A percentile compares a stretch with the other conserved stretches of the same genome.
These are phyloP conservation scores for Drosophila vallismaia DNA, from an alignment of 2,888 invertebrate genomes.

Conservation along the genomic window DNA sequence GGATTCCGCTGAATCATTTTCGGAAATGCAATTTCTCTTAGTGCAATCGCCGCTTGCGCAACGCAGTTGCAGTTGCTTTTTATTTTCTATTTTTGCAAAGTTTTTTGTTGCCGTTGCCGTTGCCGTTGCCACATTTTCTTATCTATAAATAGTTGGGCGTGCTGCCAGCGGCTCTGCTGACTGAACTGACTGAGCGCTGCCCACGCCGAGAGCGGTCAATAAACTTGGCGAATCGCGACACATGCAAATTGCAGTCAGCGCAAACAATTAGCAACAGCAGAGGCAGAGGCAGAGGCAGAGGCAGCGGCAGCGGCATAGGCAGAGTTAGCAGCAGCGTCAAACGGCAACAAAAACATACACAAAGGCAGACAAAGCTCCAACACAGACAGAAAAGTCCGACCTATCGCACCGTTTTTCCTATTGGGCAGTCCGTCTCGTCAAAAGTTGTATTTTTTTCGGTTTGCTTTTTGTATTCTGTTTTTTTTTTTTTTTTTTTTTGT, in stretches of 20 bases:
- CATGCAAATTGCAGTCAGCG: constrained; percentile 74
- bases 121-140: constrained; percentile 76
- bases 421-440: constrained; percentile 63
- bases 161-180: constrained; percentile 37
- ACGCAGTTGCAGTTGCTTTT: constrained; percentile 4
- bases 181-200: constrained; percentile 39
- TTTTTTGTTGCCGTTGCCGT: constrained; percentile 9
- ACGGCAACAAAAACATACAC: constrained; percentile 24
- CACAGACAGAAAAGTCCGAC: constrained; percentile 59
- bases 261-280: constrained; percentile 69
- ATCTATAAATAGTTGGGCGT: constrained; percentile 74
- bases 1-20: constrained; percentile 13
- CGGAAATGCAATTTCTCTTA: constrained; percentile 26
- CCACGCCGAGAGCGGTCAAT: constrained; percentile 74
- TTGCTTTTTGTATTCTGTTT: constrained; percentile 19
- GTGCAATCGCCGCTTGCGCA: constrained; percentile 40
- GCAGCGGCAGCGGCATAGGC: constrained; percentile 21
- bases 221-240: constrained; percentile 71
- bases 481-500: constrained; percentile 26
- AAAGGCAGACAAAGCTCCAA: not conserved
- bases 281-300: constrained; percentile 20
- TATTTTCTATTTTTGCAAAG: not conserved
- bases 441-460: constrained; percentile 34
- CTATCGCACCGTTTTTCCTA: constrained; percentile 78
- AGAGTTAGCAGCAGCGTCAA: constrained; percentile 15